A percentile compares a stretch with the other conserved stretches of the same genome.
Evolutionary conservation across 2,113 vertebrate genomes (phyloP).

Genomic region (Bolborhynchus lineola): DNA sequence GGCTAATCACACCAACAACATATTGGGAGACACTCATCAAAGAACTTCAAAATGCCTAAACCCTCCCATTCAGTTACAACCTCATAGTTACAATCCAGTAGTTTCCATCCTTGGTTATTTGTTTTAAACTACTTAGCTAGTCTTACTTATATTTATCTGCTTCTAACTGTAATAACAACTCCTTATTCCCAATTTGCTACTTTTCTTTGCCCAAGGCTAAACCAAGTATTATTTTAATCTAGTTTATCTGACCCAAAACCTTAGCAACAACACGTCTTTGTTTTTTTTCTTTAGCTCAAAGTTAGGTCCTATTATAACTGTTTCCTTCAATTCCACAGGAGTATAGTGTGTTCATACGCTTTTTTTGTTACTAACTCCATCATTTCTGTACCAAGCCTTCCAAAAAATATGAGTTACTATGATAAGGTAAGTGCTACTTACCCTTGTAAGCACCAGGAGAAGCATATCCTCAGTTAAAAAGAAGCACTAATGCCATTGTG

Average conservation of each 20-base stretch:
- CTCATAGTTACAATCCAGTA: background rate
- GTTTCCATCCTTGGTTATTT: background rate
- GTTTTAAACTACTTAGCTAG: background rate
- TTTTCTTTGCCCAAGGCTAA: background rate
- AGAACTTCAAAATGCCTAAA: background rate
- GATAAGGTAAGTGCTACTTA: background rate
- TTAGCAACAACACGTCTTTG: background rate
- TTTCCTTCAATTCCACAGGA: background rate
- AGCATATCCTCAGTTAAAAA: background rate
- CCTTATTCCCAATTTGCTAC: constrained; percentile 1
- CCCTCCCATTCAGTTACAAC: background rate
- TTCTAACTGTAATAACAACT: background rate
- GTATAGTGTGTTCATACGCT: background rate
- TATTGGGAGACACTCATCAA: background rate
- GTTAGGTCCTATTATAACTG: background rate
- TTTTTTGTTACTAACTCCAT: background rate
- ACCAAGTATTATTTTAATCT: background rate
- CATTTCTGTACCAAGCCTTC: background rate
- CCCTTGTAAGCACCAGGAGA: background rate
- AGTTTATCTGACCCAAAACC: background rate
- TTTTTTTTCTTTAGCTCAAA: background rate
- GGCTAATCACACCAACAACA: background rate
- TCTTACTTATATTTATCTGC: background rate
- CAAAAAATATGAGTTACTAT: background rate
- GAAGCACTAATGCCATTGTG: background rate